Percentiles rank a stretch among this genome's conserved stretches.
Conservation (phyloP, 2,888 invertebrate genomes). For the Poecilobothrus nobilitatus region DNA sequence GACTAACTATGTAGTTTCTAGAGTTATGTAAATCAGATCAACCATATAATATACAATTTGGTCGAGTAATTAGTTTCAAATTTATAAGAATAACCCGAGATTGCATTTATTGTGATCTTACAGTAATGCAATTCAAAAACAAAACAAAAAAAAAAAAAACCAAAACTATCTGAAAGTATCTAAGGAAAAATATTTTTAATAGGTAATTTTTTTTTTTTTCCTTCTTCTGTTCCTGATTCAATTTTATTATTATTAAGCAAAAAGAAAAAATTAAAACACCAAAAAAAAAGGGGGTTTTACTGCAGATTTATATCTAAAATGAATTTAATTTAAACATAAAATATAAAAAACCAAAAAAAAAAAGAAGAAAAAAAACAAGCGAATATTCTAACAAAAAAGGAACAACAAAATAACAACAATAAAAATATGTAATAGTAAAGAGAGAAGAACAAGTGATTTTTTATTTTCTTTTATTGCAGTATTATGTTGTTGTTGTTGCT, state of each 20-base stretch:
- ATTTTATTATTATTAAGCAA: background rate
- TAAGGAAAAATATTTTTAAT: slow-evolving; percentile 1
- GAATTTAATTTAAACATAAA: slow-evolving; percentile 11
- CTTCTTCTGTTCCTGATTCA: background rate
- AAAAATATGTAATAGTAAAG: background rate
- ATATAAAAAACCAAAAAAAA: background rate
- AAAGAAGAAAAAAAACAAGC: background rate
- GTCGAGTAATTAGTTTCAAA: too few species aligned
- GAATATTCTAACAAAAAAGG: background rate
- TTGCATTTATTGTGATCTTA: too few species aligned
- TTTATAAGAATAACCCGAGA: too few species aligned
- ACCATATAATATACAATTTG: too few species aligned
- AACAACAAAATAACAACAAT: background rate
- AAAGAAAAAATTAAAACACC: background rate
- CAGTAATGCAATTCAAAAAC: too few species aligned
- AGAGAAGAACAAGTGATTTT: background rate
- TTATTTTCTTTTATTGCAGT: background rate
- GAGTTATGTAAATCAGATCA: too few species aligned
- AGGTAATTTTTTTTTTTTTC: background rate
- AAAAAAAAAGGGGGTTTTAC: background rate
- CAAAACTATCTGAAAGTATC: background rate
- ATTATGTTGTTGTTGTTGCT: background rate
- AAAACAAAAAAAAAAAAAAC: background rate
- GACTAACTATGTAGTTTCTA: too few species aligned
- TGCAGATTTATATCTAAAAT: slow-evolving; percentile 12